Evolutionary conservation across 2,113 vertebrate species (phyloP).

Genomic region (Mixornis gularis): DNA sequence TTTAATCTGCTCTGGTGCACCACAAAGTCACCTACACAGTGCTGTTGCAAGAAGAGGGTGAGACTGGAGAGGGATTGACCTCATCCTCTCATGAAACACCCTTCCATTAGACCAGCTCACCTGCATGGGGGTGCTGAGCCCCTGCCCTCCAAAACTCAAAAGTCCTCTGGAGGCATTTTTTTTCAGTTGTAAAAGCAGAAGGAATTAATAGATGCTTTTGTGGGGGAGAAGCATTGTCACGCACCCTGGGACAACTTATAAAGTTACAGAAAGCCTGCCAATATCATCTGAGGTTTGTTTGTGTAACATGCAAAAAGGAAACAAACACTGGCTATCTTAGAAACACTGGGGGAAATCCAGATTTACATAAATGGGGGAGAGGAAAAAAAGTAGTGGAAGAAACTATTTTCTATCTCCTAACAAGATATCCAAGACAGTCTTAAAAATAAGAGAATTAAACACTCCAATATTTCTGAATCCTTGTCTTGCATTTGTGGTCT

Average conservation of each 20-base stretch:
- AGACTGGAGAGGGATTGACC: background rate
- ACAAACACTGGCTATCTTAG: slow-evolving; percentile 31
- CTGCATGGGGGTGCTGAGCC: background rate
- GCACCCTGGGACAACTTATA: background rate
- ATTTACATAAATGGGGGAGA: slow-evolving; percentile 4
- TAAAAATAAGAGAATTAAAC: background rate
- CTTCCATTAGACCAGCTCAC: background rate
- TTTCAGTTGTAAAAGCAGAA: background rate
- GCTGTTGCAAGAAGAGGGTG: background rate
- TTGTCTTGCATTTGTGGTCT: background rate
- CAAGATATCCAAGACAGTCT: background rate
- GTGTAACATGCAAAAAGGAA: slow-evolving; percentile 16
- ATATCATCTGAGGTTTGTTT: slow-evolving; percentile 32
- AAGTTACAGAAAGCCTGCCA: slow-evolving; percentile 25
- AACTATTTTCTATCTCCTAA: background rate
- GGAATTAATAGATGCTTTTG: background rate
- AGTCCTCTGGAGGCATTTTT: background rate
- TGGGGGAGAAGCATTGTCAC: background rate
- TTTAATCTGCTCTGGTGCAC: background rate
- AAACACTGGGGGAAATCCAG: slow-evolving; percentile 33
- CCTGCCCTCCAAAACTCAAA: background rate
- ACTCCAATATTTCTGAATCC: background rate
- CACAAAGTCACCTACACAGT: background rate
- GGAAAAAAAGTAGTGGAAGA: background rate
- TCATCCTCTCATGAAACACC: background rate